phyloP scores from a whole-genome alignment of 1,140 invertebrate species.

The Pollicipes pollicipes region DNA sequence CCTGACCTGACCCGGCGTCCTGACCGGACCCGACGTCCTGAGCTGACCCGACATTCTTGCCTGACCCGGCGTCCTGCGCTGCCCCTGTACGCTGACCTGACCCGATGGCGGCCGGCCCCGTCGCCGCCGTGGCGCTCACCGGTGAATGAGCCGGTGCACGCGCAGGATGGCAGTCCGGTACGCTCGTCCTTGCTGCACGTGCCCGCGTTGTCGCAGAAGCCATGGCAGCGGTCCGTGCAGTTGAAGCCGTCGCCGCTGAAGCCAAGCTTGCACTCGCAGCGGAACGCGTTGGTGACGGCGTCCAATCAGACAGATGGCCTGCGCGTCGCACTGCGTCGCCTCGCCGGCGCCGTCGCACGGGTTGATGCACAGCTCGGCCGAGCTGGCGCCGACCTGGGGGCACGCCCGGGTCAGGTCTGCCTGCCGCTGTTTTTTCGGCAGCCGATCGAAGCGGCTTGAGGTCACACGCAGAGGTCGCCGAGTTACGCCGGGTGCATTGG shows the following conservation, averaged over 20 bases:
- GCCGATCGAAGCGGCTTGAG: too few species aligned
- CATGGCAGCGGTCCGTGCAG: conserved; percentile 68
- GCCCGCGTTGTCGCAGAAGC: conserved; percentile 80
- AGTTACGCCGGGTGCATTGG: too few species aligned
- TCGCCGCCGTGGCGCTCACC: conserved; percentile 34
- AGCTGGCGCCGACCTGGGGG: too few species aligned
- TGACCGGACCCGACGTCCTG: too few species aligned
- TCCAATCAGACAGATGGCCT: conserved; percentile 76
- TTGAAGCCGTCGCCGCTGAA: conserved; percentile 72
- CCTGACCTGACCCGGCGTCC: too few species aligned
- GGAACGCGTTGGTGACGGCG: conserved; percentile 65
- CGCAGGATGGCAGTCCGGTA: conserved; percentile 45
- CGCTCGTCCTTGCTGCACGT: conserved; percentile 54
- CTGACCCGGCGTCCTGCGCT: too few species aligned
- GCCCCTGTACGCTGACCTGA: too few species aligned
- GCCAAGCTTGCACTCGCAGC: conserved; percentile 82
- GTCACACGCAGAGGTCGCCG: too few species aligned
- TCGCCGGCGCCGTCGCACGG: conserved; percentile 67
- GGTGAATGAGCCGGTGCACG: conserved; percentile 77
- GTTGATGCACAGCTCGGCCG: conserved; percentile 66
- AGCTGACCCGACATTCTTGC: too few species aligned
- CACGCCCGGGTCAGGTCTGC: too few species aligned
- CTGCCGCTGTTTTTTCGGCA: too few species aligned
- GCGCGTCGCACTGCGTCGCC: conserved; percentile 65
- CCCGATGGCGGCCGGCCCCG: too few species aligned